These are phyloP conservation scores for Notolepis coatsorum DNA, from an alignment of 2,797 vertebrate genomes.

Conservation along the genomic window DNA sequence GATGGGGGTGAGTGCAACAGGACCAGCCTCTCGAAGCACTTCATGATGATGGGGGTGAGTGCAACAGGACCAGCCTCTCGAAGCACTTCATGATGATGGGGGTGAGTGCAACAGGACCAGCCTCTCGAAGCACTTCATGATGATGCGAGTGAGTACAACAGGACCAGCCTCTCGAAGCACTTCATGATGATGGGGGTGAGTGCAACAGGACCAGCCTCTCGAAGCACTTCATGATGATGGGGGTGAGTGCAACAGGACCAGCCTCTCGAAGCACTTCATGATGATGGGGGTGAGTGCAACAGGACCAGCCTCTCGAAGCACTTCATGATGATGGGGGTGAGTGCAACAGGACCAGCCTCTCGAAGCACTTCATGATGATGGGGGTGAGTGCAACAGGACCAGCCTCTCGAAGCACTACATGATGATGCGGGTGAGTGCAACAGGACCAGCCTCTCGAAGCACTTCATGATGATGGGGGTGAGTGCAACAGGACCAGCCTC, in stretches of 20 bases:
- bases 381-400: neutral
- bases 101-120: too few species aligned
- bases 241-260: neutral
- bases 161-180: neutral
- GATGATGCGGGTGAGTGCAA: too few species aligned
- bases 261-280: neutral
- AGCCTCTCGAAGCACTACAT: too few species aligned
- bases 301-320: neutral
- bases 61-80: neutral
- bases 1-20: neutral
- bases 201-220: neutral
- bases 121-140: conserved; percentile 9
- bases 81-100: neutral
- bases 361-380: neutral
- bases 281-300: neutral
- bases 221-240: neutral
- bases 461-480: neutral
- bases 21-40: neutral
- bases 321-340: neutral
- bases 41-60: neutral
- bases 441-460: neutral
- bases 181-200: neutral
- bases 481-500: conserved; percentile 15
- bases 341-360: neutral
- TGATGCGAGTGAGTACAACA: too few species aligned